phyloP scores from a whole-genome alignment of 53 echinoderm and acorn worm species.

The Holothuria leucospilota region DNA sequence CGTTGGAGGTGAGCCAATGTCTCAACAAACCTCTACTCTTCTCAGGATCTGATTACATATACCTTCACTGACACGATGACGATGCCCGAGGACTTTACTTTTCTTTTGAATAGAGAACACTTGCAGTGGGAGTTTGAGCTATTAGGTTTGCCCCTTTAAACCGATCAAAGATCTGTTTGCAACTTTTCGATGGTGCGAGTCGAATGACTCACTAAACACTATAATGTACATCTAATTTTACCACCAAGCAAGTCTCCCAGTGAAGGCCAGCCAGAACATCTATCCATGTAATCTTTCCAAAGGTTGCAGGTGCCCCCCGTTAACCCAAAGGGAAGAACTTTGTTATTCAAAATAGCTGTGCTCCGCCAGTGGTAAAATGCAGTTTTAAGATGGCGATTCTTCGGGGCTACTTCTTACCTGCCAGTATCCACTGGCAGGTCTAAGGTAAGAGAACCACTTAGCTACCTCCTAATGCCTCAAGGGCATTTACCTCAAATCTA shows the following conservation, averaged over 20 bases:
- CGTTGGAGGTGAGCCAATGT: slow-evolving; percentile 62
- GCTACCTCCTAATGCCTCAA: slow-evolving; percentile 2
- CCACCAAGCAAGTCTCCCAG: slow-evolving; percentile 26
- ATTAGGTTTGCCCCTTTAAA: too few species aligned
- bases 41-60: slow-evolving; percentile 63
- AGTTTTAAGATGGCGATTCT: slow-evolving; percentile 3
- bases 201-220: neutral
- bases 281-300: slow-evolving; percentile 26
- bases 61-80: slow-evolving; percentile 53
- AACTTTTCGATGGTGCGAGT: slow-evolving; percentile 15
- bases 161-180: slow-evolving; percentile 12
- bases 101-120: slow-evolving; percentile 35
- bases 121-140: slow-evolving; percentile 9
- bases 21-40: slow-evolving; percentile 49
- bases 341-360: slow-evolving; percentile 15
- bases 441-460: slow-evolving; percentile 20
- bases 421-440: slow-evolving; percentile 23
- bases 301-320: slow-evolving; percentile 9
- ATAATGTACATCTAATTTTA: slow-evolving; percentile 31
- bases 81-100: slow-evolving; percentile 66
- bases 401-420: slow-evolving; percentile 28
- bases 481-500: slow-evolving; percentile 14
- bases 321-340: slow-evolving; percentile 29
- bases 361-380: slow-evolving; percentile 19
- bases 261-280: slow-evolving; percentile 7